Conservation (phyloP, 2,797 vertebrate species). For the Malurus leucopterus region DNA sequence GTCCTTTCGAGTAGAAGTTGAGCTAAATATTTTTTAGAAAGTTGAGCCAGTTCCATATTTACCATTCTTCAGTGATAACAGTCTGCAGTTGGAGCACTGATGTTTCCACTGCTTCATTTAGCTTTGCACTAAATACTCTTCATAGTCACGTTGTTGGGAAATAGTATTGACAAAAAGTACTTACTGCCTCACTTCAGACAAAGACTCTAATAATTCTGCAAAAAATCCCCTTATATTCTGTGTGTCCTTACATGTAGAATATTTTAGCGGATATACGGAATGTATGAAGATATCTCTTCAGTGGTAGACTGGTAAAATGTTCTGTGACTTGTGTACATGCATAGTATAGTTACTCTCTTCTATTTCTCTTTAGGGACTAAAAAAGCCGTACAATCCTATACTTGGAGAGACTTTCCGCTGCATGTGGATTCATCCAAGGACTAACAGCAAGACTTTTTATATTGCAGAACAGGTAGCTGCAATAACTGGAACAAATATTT, state of each 20-base stretch:
- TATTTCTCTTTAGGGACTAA: constrained; percentile 82
- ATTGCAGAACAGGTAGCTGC: constrained; percentile 91
- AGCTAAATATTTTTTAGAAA: neutral
- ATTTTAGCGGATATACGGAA: neutral
- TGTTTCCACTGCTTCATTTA: neutral
- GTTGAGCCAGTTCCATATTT: neutral
- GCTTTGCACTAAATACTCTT: neutral
- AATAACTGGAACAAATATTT: neutral
- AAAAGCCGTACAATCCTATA: constrained; percentile 98
- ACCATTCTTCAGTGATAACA: neutral
- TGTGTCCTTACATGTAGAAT: neutral
- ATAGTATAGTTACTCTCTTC: neutral
- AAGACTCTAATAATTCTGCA: neutral
- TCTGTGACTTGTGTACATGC: neutral
- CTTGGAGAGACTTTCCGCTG: constrained; percentile 95
- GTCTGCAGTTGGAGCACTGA: neutral
- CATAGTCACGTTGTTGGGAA: neutral
- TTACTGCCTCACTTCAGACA: neutral
- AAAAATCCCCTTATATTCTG: neutral
- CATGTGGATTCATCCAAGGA: constrained; percentile 93
- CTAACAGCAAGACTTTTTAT: constrained; percentile 97
- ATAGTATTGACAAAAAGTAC: neutral
- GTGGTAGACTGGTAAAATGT: neutral
- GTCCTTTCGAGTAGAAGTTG: neutral
- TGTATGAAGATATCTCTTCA: neutral